Percentiles rank a stretch among this genome's conserved stretches.
Evolutionary conservation across 2,888 invertebrate genomes (phyloP).

Genomic region (Luperina testacea): DNA sequence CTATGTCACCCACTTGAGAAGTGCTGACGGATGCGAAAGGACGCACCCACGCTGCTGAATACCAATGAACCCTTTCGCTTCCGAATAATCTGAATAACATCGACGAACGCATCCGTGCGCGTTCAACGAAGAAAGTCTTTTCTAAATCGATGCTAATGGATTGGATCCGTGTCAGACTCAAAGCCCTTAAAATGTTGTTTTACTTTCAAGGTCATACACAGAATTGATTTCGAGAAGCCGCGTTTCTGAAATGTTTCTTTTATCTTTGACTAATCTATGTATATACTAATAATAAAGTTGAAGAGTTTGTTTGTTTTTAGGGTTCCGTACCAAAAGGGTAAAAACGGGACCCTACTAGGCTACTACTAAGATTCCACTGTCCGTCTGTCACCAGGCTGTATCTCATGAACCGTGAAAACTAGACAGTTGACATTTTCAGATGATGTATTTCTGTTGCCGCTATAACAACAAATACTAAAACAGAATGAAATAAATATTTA

Average conservation of each 20-base stretch:
- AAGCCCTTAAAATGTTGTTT: constrained; percentile 33
- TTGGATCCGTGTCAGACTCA: constrained; percentile 34
- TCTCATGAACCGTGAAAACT: too few species aligned
- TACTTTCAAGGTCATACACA: constrained; percentile 11
- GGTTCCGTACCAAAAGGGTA: too few species aligned
- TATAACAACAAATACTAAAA: too few species aligned
- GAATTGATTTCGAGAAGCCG: constrained; percentile 12
- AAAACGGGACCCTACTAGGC: too few species aligned
- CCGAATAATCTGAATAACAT: constrained; percentile 44
- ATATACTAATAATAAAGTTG: background rate
- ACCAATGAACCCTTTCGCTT: constrained; percentile 52
- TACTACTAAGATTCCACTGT: too few species aligned
- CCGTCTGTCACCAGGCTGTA: too few species aligned
- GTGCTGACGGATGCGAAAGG: constrained; percentile 52
- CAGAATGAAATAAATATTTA: too few species aligned
- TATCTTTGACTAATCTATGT: constrained; percentile 8
- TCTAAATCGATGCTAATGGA: constrained; percentile 33
- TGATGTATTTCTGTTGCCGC: too few species aligned
- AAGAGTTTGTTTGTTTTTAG: background rate
- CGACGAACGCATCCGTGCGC: constrained; percentile 36
- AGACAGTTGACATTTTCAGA: too few species aligned
- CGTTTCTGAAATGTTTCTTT: constrained; percentile 1
- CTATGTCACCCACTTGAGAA: constrained; percentile 59
- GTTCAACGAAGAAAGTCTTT: constrained; percentile 31
- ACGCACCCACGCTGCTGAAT: constrained; percentile 48